Evolutionary conservation across 2,797 vertebrate genomes (phyloP).

Genomic region (Florisuga fusca): DNA sequence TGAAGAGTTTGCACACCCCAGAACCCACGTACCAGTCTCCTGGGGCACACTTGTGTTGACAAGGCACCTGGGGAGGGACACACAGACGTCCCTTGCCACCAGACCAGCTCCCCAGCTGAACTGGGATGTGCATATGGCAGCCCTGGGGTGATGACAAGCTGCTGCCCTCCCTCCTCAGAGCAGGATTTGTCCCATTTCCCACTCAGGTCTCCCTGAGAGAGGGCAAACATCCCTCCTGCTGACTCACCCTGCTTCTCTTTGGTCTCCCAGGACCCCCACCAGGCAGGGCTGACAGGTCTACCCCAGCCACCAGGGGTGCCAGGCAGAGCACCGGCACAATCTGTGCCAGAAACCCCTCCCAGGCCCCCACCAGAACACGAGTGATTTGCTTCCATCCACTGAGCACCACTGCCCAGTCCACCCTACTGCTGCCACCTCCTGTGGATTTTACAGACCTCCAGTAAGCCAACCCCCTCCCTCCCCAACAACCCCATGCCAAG

Average conservation of each 20-base stretch:
- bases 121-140: rapidly evolving
- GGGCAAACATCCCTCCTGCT: conserved; percentile 24
- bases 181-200: neutral
- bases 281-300: neutral
- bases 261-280: neutral
- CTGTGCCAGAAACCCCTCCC: neutral
- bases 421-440: neutral
- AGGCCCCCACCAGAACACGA: neutral
- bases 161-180: neutral
- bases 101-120: neutral
- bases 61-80: rapidly evolving
- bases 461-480: neutral
- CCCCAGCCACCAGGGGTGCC: neutral
- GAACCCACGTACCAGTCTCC: rapidly evolving
- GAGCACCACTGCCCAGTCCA: neutral
- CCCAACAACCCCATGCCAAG: rapidly evolving
- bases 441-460: neutral
- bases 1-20: rapidly evolving
- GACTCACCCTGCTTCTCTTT: conserved; percentile 55
- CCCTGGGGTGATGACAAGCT: neutral
- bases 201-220: neutral
- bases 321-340: neutral
- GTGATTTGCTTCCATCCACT: neutral
- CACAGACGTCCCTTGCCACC: neutral
- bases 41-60: rapidly evolving